Base-by-base conservation (phyloP, 2,888 invertebrate species). In the Rhaphigaster nebulosa region DNA sequence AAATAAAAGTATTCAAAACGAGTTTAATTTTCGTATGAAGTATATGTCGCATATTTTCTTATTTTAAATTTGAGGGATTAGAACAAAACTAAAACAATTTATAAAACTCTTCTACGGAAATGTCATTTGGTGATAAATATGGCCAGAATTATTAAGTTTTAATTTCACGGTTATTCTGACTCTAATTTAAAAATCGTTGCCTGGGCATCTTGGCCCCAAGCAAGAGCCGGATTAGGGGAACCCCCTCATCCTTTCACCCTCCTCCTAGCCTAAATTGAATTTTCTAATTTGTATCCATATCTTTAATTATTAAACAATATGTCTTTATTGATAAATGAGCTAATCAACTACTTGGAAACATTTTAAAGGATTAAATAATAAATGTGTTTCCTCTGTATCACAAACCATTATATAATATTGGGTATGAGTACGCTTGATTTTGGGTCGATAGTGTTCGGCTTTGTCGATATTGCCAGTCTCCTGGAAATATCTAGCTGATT, bases 101-200 rank as follows among this genome's bases (percentile, higher is more conserved):
- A 41, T 26, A 80, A 80, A 41, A 23, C 41, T 10, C 80, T 34
- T 26, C 29, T 41, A 41, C 12, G 26, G 41, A 41, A 41, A 41
- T 80, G 0, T 41, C 3, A 23, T 41, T 41, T 18, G 5, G 15
- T 65, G 5, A 29, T 65, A 65, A 65, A 65, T 15, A 29, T 26
- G 26, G 10, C 15, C 6, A 26, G 23, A 34, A 76, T 76, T 76
- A 76, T 38, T 38, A 80, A 41, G n/a, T n/a, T n/a, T 12, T 80
- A 41, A 80, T 80, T 80, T 80, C 80, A 80, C 80, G 80, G 80
- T 80, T 38, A 38, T 80, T 26, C 80, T 80, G 4, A 41, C 41
- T 41, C 29, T 80, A 80, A 80, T 80, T 80, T 80, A 38, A 80
- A 80, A 80, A 45, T 38, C 41, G 29, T 80, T 80, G 29, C 80